Conservation (phyloP, 2,797 vertebrate genomes). For the Sebastolobus altivelis region DNA sequence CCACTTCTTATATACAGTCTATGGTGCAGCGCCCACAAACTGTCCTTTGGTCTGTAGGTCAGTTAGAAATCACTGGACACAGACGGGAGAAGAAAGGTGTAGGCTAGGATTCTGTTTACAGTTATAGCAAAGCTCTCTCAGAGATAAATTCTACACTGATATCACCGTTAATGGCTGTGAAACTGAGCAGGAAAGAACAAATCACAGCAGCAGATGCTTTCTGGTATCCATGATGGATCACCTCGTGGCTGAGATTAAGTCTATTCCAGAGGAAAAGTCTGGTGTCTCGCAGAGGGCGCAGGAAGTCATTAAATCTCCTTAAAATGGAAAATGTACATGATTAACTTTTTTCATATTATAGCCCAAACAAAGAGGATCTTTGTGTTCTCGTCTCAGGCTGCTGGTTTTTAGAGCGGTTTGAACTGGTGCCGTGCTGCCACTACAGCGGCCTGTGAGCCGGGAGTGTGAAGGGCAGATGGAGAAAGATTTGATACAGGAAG, state of each 20-base stretch:
- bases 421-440: slow-evolving; percentile 21
- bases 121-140: neutral
- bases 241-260: slow-evolving; percentile 40
- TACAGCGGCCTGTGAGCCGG: neutral
- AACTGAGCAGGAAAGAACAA: slow-evolving; percentile 50
- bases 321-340: slow-evolving; percentile 38
- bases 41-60: neutral
- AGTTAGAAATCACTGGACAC: neutral
- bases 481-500: slow-evolving; percentile 50
- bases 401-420: neutral
- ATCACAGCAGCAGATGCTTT: slow-evolving; percentile 36
- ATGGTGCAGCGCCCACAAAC: neutral
- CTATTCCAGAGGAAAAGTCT: slow-evolving; percentile 14
- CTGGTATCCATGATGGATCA: slow-evolving; percentile 39
- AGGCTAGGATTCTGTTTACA: neutral
- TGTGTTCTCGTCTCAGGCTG: neutral
- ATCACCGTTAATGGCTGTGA: slow-evolving; percentile 12
- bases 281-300: neutral
- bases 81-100: neutral
- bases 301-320: slow-evolving; percentile 43
- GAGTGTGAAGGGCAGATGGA: slow-evolving; percentile 41
- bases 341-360: slow-evolving; percentile 8
- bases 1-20: no score
- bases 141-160: slow-evolving; percentile 8
- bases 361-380: slow-evolving; percentile 23